Percentiles rank a stretch among this genome's conserved stretches.
Conservation (phyloP, 2,113 vertebrate genomes). For the Saimiri boliviensis region DNA sequence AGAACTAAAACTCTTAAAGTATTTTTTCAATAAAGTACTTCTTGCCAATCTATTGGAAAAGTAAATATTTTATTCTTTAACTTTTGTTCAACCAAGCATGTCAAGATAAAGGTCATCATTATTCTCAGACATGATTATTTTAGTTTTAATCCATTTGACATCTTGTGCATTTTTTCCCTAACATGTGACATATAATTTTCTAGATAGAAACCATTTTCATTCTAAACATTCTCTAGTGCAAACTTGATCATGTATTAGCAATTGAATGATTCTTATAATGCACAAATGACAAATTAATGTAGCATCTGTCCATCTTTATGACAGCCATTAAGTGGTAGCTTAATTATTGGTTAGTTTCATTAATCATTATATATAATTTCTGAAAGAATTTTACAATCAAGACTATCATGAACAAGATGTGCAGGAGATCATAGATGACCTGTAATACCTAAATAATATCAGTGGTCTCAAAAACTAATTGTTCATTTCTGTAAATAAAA, state of each 20-base stretch:
- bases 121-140: not conserved
- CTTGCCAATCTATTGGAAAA: not conserved
- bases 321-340: conserved; percentile 11
- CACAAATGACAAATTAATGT: not conserved
- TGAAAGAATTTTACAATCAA: not conserved
- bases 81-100: not conserved
- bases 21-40: not conserved
- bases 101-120: not conserved
- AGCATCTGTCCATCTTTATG: conserved; percentile 23
- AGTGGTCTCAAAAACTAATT: not conserved
- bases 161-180: not conserved
- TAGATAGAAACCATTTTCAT: not conserved
- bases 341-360: conserved; percentile 11
- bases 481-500: not conserved
- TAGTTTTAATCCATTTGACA: not conserved
- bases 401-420: not conserved
- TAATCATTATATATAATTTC: conserved; percentile 42
- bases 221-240: not conserved
- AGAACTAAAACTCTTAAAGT: not conserved
- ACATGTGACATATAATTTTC: not conserved
- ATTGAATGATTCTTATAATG: conserved; percentile 44
- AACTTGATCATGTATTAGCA: not conserved
- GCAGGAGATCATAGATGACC: not conserved
- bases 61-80: not conserved
- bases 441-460: not conserved